Percentiles rank a stretch among this genome's conserved stretches.
phyloP scores from a whole-genome alignment of 2,113 vertebrate genomes.

The Pholis gunnellus region DNA sequence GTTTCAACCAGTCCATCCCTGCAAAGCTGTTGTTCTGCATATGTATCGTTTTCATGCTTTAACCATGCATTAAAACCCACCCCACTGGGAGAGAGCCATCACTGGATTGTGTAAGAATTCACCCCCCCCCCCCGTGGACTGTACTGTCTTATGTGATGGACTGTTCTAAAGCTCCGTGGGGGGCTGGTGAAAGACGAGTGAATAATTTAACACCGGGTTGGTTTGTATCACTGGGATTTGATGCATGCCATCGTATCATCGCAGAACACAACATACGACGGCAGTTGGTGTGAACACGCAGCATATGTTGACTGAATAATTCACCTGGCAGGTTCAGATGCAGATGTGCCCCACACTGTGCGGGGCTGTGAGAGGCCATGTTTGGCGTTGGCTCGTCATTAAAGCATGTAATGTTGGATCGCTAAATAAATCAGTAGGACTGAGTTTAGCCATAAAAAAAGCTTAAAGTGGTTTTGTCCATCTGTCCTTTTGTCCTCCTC shows the following conservation, averaged over 20 bases:
- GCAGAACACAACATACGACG: constrained; percentile 25
- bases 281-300: constrained; percentile 36
- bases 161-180: constrained; percentile 15
- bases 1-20: constrained; percentile 2
- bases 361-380: background rate
- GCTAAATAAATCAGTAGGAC: background rate
- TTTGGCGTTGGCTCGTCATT: background rate
- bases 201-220: constrained; percentile 65
- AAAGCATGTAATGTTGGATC: background rate
- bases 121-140: constrained; percentile 10
- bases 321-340: constrained; percentile 32
- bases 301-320: constrained; percentile 68
- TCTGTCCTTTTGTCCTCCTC: background rate
- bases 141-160: constrained; percentile 31
- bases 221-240: constrained; percentile 33
- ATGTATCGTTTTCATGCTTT: constrained; percentile 10
- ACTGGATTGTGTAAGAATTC: constrained; percentile 27
- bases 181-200: constrained; percentile 42
- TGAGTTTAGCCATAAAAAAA: background rate
- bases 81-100: constrained; percentile 22
- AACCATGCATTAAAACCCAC: constrained; percentile 27
- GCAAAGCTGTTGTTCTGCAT: constrained; percentile 19
- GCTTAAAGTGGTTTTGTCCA: background rate
- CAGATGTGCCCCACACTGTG: constrained; percentile 26
- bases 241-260: constrained; percentile 8